These are phyloP conservation scores for Dynastes tityus DNA, from an alignment of 2,888 invertebrate species.

Conservation along the genomic window DNA sequence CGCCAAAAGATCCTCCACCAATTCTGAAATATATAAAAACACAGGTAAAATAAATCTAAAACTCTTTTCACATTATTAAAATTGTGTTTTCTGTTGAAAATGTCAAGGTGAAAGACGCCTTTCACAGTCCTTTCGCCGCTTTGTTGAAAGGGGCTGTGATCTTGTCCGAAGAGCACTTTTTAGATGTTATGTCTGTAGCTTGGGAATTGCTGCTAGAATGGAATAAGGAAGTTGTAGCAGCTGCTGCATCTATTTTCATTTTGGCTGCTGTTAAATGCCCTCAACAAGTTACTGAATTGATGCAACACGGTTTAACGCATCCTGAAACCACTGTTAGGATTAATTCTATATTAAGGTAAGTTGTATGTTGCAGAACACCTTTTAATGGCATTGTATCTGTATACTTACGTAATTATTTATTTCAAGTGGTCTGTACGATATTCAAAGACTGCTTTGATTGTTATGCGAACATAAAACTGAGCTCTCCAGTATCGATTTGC, in stretches of 20 bases:
- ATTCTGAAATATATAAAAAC: conserved; percentile 87
- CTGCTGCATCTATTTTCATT: conserved; percentile 92
- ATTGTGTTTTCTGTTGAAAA: conserved; percentile 14
- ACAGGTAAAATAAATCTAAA: conserved; percentile 69
- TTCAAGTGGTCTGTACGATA: too few species aligned
- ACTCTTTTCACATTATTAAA: background rate
- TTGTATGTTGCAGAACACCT: too few species aligned
- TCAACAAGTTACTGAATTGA: conserved; percentile 89
- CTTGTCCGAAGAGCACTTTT: conserved; percentile 88
- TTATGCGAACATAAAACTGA: background rate
- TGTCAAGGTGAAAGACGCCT: conserved; percentile 85
- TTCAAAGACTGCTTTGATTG: too few species aligned
- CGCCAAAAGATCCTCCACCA: conserved; percentile 76
- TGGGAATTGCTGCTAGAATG: conserved; percentile 96
- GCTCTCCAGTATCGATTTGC: background rate
- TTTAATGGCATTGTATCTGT: too few species aligned
- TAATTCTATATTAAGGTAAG: conserved; percentile 83
- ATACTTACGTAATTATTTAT: too few species aligned
- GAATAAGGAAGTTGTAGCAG: conserved; percentile 89
- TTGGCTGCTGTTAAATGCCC: conserved; percentile 94
- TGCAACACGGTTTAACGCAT: conserved; percentile 91
- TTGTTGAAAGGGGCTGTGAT: conserved; percentile 93
- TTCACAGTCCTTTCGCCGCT: conserved; percentile 90
- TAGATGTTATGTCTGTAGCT: conserved; percentile 91
- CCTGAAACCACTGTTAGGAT: conserved; percentile 87